A percentile compares a stretch with the other conserved stretches of the same genome.
These are phyloP conservation scores for Brachyrhaphis roseni DNA, from an alignment of 2,797 vertebrate genomes.

Conservation along the genomic window DNA sequence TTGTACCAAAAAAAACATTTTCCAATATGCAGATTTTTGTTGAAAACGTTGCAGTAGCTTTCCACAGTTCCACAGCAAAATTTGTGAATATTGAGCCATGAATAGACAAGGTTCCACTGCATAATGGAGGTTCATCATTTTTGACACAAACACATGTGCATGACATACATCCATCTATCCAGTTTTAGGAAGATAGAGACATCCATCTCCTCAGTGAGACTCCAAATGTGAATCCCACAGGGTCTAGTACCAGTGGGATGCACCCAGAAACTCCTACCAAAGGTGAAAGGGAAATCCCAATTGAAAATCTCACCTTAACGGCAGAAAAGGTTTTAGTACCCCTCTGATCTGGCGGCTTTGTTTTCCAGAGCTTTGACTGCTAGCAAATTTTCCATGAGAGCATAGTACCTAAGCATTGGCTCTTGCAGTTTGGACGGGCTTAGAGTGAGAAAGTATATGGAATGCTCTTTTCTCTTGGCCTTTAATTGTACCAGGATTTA, in stretches of 20 bases:
- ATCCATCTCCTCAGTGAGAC: no score
- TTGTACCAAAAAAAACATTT: no score
- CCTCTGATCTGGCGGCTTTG: neutral
- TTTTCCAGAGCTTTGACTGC: neutral
- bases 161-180: no score
- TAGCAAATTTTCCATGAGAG: neutral
- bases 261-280: neutral
- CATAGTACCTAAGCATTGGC: neutral
- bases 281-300: neutral
- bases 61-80: no score
- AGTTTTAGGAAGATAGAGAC: no score
- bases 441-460: neutral
- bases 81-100: no score
- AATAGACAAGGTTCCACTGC: no score
- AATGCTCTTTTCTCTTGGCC: neutral
- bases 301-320: neutral
- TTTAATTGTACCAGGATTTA: neutral
- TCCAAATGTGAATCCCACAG: no score
- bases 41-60: no score
- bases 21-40: no score
- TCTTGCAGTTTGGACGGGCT: neutral
- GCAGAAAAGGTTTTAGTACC: neutral
- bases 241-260: neutral
- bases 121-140: no score
- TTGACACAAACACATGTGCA: no score